These are phyloP conservation scores for Condylura cristata DNA, from an alignment of 2,113 vertebrate species.

Conservation along the genomic window DNA sequence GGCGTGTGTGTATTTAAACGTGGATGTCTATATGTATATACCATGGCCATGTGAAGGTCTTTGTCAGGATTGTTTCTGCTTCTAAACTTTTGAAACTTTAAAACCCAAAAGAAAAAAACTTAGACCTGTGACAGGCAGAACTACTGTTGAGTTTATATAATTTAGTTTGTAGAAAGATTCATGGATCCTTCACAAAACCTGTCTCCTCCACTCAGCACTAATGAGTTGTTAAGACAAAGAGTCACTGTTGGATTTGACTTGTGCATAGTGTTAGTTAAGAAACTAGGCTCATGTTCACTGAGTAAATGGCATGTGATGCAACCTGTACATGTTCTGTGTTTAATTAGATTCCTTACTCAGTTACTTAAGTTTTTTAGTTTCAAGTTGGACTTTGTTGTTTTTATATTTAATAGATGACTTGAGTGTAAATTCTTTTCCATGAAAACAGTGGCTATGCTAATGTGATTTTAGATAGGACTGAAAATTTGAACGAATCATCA, in stretches of 20 bases:
- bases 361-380: conserved; percentile 29
- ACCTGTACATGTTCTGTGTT: background rate
- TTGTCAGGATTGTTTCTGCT: conserved; percentile 26
- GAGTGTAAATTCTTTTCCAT: conserved; percentile 12
- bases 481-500: background rate
- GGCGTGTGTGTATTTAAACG: conserved; percentile 35
- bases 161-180: conserved; percentile 54
- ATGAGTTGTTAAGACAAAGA: conserved; percentile 18
- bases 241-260: conserved; percentile 31
- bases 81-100: conserved; percentile 44
- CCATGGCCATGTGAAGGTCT: conserved; percentile 25
- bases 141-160: conserved; percentile 40
- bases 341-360: conserved; percentile 28
- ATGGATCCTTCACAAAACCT: conserved; percentile 27
- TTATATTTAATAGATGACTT: conserved; percentile 47
- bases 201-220: background rate
- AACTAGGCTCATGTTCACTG: conserved; percentile 2
- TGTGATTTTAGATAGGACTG: conserved; percentile 26
- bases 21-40: background rate
- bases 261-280: conserved; percentile 46
- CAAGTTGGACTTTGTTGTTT: conserved; percentile 43
- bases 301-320: conserved; percentile 50
- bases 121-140: background rate
- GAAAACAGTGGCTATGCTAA: conserved; percentile 49
- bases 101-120: conserved; percentile 33